Conservation (phyloP, 1,140 invertebrate species). For the Acyrthosiphon pisum region DNA sequence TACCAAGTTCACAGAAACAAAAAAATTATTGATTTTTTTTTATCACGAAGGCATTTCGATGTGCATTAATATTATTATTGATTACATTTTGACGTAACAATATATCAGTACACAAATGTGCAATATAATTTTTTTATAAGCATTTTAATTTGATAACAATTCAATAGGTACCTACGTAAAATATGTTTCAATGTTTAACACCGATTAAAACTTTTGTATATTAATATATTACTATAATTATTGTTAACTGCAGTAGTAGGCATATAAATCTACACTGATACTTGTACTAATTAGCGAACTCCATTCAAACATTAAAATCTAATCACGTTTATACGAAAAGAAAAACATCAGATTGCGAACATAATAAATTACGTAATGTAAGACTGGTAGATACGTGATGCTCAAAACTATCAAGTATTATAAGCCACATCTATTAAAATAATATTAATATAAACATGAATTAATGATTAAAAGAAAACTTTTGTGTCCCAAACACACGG, state of each 20-base stretch:
- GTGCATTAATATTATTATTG: neutral
- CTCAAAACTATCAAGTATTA: neutral
- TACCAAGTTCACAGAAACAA: neutral
- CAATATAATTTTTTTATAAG: neutral
- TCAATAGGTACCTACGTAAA: neutral
- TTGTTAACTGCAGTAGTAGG: neutral
- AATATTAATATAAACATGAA: neutral
- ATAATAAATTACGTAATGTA: slow-evolving; percentile 21
- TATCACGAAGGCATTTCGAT: neutral
- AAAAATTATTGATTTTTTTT: neutral
- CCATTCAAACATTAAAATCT: slow-evolving; percentile 27
- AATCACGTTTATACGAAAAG: neutral
- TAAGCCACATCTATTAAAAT: neutral
- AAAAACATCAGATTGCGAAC: neutral
- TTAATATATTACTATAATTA: neutral
- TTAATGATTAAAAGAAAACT: neutral
- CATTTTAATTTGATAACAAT: neutral
- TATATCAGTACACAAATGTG: neutral
- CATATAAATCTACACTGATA: neutral
- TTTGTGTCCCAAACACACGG: neutral
- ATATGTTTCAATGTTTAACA: neutral
- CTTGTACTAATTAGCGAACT: neutral
- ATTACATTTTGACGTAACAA: neutral
- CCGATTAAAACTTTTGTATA: neutral
- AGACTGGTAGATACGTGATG: neutral